Base-by-base conservation (phyloP, 2,797 vertebrate species). In the Syndactyla subalaris region DNA sequence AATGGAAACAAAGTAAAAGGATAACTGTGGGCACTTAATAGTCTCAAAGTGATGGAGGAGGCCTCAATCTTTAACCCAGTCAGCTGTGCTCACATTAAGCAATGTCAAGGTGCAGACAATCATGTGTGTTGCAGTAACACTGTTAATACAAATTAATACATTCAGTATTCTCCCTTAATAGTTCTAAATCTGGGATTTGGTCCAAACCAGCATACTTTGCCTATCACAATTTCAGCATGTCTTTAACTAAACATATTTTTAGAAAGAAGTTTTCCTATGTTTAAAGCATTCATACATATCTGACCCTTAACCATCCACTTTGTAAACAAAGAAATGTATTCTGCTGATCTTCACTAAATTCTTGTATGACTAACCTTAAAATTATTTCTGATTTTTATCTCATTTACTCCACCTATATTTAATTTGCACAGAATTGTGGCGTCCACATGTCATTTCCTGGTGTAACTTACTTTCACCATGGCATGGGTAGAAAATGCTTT, bases 101-200 rank as follows among this genome's bases (percentile, higher is more conserved):
- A 88, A 15, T 36, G 10, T 11, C 17, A 32, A 4, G 1, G 1
- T 30, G 51, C 32, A 46, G 18, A 46, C 8, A 36, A 8, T 54
- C 15, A 3, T 3, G 12, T 0, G 0, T n/a, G 9, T 62, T 80
- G 23, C 17, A 48, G 9, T 34, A 66, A 36, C 2, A 2, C n/a
- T 81, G 67, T 49, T 63, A 52, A 46, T 49, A 24, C 8, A 71
- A 71, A 51, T 38, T 0, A 74, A 8, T 48, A 2, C n/a, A 34
- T 74, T 78, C 3, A 7, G 6, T 61, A 36, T 78, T 78, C 21
- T 65, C 6, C 3, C n/a, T 51, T 39, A 58, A 34, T 70, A 79
- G 7, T 21, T 84, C 45, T 86, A 71, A 80, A 61, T 32, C 19
- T 62, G 39, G 12, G 24, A 72, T 78, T 3, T 84, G 8, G 18